Conservation (phyloP, 2,113 vertebrate genomes). For the Turdus rufiventris region DNA sequence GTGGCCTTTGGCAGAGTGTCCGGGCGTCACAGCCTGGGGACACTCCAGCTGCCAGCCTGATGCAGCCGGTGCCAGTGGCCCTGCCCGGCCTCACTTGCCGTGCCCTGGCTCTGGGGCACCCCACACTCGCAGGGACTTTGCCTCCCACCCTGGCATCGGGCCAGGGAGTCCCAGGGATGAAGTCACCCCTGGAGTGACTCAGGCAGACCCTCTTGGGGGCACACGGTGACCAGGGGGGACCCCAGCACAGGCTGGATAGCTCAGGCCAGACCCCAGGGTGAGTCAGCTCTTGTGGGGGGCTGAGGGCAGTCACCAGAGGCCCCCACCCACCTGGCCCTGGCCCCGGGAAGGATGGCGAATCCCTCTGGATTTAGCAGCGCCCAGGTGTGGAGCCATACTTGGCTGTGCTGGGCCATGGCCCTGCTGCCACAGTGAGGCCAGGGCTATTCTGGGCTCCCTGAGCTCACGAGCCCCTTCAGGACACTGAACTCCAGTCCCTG, state of each 20-base stretch:
- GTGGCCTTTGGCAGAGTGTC: not conserved
- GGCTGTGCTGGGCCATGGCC: not conserved
- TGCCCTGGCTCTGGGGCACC: not conserved
- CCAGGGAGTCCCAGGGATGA: not conserved
- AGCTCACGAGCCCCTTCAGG: not conserved
- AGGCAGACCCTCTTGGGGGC: not conserved
- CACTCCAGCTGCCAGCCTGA: not conserved
- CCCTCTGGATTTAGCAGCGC: not conserved
- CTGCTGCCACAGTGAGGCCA: not conserved
- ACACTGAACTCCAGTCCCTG: not conserved
- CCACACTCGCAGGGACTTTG: not conserved
- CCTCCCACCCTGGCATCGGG: not conserved
- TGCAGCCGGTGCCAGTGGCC: not conserved
- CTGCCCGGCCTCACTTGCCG: rapidly evolving
- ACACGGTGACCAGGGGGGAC: rapidly evolving
- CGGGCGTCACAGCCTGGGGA: not conserved
- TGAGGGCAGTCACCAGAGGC: not conserved
- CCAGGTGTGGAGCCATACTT: conserved; percentile 18
- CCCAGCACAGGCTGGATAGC: not conserved
- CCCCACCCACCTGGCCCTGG: not conserved
- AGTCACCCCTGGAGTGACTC: not conserved
- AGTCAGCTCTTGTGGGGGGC: not conserved
- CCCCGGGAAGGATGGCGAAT: not conserved
- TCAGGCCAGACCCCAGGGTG: not conserved
- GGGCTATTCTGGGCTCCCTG: conserved; percentile 45